Conservation (phyloP, 2,113 vertebrate species). For the Eleginops maclovinus region DNA sequence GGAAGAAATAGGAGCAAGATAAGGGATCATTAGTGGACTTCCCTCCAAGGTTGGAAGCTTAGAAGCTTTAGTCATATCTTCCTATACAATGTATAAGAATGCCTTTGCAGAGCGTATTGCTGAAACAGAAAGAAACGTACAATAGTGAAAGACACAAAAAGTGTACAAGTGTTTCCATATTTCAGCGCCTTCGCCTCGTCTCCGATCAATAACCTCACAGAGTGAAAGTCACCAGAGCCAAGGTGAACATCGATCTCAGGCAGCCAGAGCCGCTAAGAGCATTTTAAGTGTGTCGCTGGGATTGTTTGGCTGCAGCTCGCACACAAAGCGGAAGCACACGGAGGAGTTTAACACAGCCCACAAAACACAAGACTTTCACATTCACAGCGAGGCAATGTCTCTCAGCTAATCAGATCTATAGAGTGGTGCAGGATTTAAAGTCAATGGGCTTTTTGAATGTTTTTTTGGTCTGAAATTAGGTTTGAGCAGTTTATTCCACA, state of each 20-base stretch:
- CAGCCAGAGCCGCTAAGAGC: slow-evolving; percentile 57
- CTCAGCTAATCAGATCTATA: slow-evolving; percentile 9
- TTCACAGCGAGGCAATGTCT: not conserved
- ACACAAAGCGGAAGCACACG: slow-evolving; percentile 12
- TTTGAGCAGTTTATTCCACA: too few relatives aligned
- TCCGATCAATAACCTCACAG: slow-evolving; percentile 61
- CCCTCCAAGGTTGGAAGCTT: slow-evolving; percentile 45
- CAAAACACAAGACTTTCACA: slow-evolving; percentile 26
- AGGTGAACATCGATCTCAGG: slow-evolving; percentile 74
- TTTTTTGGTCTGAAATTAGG: too few relatives aligned
- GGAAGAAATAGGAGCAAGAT: slow-evolving; percentile 19
- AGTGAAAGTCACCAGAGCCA: slow-evolving; percentile 65
- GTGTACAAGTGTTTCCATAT: slow-evolving; percentile 25
- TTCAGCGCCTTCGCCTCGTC: slow-evolving; percentile 24
- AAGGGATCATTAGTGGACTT: slow-evolving; percentile 31
- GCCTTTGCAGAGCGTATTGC: not conserved
- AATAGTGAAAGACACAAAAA: slow-evolving; percentile 19
- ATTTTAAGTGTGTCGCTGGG: slow-evolving; percentile 61
- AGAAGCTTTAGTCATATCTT: slow-evolving; percentile 1
- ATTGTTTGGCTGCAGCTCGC: slow-evolving; percentile 46
- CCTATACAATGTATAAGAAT: slow-evolving; percentile 5
- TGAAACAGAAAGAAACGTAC: slow-evolving; percentile 13
- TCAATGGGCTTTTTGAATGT: too few relatives aligned
- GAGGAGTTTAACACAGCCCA: slow-evolving; percentile 30
- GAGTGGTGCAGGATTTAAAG: not conserved